Conservation (phyloP, 2,113 vertebrate genomes). For the Phrynocephalus versicolor region DNA sequence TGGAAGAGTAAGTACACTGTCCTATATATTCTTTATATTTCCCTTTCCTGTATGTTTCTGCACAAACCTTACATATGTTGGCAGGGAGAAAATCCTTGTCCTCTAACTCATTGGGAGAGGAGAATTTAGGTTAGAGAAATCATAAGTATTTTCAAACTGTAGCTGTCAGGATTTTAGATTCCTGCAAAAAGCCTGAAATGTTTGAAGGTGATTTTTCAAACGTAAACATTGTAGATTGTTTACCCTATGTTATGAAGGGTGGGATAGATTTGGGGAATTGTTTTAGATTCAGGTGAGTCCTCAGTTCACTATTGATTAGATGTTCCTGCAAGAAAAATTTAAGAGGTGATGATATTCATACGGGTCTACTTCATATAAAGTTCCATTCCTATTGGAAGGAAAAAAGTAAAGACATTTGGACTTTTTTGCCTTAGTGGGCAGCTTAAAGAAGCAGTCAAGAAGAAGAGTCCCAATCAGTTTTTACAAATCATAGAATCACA, state of each 20-base stretch:
- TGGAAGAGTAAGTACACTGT: neutral
- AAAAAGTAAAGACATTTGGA: neutral
- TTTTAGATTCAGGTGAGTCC: neutral
- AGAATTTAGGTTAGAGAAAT: neutral
- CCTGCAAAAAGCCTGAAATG: neutral
- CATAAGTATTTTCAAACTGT: neutral
- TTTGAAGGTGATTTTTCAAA: neutral
- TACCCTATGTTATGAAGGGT: neutral
- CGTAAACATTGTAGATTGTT: neutral
- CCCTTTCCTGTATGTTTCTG: neutral
- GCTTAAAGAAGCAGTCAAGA: neutral
- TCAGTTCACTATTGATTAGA: neutral
- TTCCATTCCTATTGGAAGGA: slow-evolving; percentile 7
- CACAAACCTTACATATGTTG: neutral
- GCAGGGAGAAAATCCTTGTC: slow-evolving; percentile 4
- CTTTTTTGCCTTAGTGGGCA: neutral
- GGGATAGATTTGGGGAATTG: neutral
- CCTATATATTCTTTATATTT: accelerated
- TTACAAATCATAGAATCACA: too few relatives aligned
- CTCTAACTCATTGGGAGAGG: neutral
- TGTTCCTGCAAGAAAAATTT: neutral
- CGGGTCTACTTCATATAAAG: neutral
- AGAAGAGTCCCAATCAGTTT: neutral
- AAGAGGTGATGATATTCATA: neutral
- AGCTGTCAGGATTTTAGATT: slow-evolving; percentile 20